Evolutionary conservation across 2,888 invertebrate species (phyloP).

Genomic region (Synergus umbraculus): DNA sequence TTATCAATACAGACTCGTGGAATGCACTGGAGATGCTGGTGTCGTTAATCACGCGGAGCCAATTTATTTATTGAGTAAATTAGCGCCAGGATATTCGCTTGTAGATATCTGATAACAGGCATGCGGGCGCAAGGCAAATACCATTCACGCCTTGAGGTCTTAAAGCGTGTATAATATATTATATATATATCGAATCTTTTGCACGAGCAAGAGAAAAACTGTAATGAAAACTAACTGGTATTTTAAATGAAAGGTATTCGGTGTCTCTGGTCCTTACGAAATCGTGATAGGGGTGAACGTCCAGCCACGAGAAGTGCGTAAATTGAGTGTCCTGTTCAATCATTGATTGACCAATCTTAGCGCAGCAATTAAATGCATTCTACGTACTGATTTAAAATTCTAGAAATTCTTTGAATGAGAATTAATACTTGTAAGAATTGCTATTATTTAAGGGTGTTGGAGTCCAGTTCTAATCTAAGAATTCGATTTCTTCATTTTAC

Average conservation of each 20-base stretch:
- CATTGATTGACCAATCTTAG: neutral
- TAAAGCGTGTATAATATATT: slow-evolving; percentile 3
- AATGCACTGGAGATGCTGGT: slow-evolving; percentile 17
- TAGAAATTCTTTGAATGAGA: neutral
- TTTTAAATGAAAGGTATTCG: slow-evolving; percentile 49
- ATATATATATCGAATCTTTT: slow-evolving; percentile 10
- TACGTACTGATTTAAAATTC: neutral
- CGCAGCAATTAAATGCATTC: neutral
- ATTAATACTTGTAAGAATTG: neutral
- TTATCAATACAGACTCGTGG: slow-evolving; percentile 27
- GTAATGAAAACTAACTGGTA: slow-evolving; percentile 20
- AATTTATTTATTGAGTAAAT: slow-evolving; percentile 32
- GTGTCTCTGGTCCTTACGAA: slow-evolving; percentile 67
- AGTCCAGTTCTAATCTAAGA: too few relatives aligned
- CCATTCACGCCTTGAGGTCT: slow-evolving; percentile 40
- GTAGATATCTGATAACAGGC: slow-evolving; percentile 18
- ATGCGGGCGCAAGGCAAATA: slow-evolving; percentile 29
- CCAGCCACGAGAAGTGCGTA: slow-evolving; percentile 44
- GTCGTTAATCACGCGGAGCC: slow-evolving; percentile 11
- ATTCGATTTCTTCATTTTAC: too few relatives aligned
- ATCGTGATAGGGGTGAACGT: slow-evolving; percentile 52
- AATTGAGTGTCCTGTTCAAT: slow-evolving; percentile 2
- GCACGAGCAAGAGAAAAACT: slow-evolving; percentile 44
- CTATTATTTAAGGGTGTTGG: too few relatives aligned
- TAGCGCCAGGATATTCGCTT: slow-evolving; percentile 21